Conservation (phyloP, 2,113 vertebrate genomes). For the Smithornis capensis region DNA sequence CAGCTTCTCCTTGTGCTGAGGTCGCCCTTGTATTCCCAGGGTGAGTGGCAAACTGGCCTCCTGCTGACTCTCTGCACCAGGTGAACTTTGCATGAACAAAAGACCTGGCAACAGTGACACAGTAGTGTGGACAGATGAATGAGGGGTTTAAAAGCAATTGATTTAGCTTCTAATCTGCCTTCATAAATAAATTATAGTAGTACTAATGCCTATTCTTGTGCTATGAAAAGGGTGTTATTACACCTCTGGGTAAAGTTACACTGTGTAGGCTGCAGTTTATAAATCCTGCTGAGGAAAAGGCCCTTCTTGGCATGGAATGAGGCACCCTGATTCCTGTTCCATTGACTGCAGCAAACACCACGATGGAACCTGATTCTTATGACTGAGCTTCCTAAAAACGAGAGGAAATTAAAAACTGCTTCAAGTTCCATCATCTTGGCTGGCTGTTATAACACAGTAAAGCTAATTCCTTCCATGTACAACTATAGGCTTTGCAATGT, state of each 20-base stretch:
- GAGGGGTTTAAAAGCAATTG: not conserved
- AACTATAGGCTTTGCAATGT: not conserved
- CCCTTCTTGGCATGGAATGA: not conserved
- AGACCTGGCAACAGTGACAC: not conserved
- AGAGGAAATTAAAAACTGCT: not conserved
- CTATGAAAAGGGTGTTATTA: slow-evolving; percentile 30
- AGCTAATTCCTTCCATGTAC: not conserved
- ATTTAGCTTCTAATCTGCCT: slow-evolving; percentile 7
- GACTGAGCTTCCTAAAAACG: not conserved
- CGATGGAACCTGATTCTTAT: not conserved
- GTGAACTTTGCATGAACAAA: not conserved
- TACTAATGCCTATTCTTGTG: slow-evolving; percentile 16
- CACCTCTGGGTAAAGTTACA: slow-evolving; percentile 45
- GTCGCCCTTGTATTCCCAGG: not conserved
- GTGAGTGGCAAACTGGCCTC: not conserved
- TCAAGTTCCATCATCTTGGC: not conserved
- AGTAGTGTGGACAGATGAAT: not conserved
- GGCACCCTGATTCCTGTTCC: not conserved
- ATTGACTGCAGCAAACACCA: not conserved
- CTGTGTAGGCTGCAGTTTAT: not conserved
- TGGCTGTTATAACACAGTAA: not conserved
- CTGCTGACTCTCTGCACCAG: not conserved
- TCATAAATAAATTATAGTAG: slow-evolving; percentile 60
- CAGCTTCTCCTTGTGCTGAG: not conserved
- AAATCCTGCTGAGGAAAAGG: not conserved